A percentile compares a stretch with the other conserved stretches of the same genome.
phyloP scores from a whole-genome alignment of 2,113 vertebrate genomes.

The Colossoma macropomum region DNA sequence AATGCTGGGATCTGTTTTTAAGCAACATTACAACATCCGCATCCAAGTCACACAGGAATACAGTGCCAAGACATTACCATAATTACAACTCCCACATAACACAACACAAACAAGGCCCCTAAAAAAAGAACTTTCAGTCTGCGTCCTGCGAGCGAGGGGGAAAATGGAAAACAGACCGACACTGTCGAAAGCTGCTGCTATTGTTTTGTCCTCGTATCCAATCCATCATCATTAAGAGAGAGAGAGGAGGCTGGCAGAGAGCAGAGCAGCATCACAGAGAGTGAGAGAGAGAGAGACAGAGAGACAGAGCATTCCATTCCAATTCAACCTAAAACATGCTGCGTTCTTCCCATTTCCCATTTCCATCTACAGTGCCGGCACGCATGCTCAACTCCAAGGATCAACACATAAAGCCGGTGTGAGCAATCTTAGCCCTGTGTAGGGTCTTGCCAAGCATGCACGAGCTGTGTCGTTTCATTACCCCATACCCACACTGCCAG shows the following conservation, averaged over 20 bases:
- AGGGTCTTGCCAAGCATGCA: constrained; percentile 37
- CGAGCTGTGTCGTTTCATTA: constrained; percentile 41
- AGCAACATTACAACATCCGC: constrained; percentile 44
- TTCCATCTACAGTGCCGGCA: constrained; percentile 44
- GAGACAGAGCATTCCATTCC: constrained; percentile 42
- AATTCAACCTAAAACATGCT: constrained; percentile 44
- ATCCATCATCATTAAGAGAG: constrained; percentile 58
- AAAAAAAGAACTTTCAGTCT: constrained; percentile 14
- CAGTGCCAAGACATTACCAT: constrained; percentile 46
- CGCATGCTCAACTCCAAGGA: constrained; percentile 51
- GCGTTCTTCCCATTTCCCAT: constrained; percentile 39
- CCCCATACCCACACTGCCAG: constrained; percentile 22
- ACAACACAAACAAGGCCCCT: constrained; percentile 36
- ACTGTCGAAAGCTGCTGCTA: constrained; percentile 26
- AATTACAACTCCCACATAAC: constrained; percentile 41
- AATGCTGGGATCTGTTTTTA: constrained; percentile 9
- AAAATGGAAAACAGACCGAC: constrained; percentile 29
- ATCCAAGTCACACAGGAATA: constrained; percentile 22
- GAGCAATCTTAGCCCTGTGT: constrained; percentile 28
- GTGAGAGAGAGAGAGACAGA: constrained; percentile 2
- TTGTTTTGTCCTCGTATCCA: constrained; percentile 43
- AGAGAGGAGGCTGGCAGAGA: constrained; percentile 32
- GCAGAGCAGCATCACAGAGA: constrained; percentile 37
- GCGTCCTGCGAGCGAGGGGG: background rate
- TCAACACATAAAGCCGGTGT: constrained; percentile 55